Evolutionary conservation across 2,113 vertebrate genomes (phyloP).

Genomic region (Pycnonotus jocosus): DNA sequence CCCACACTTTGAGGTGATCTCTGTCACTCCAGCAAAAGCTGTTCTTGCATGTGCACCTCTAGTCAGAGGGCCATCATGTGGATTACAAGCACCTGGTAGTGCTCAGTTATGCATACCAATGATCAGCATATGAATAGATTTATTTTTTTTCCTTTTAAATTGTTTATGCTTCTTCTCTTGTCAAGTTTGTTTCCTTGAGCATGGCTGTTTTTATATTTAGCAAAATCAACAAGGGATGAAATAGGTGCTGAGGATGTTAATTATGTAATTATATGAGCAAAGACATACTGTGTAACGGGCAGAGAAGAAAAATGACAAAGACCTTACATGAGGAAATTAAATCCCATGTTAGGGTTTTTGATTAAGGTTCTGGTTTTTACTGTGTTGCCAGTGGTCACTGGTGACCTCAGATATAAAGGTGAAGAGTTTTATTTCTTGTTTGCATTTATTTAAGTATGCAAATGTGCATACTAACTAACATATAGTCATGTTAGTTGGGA

Average conservation of each 20-base stretch:
- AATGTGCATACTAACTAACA: not conserved
- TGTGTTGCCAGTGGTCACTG: not conserved
- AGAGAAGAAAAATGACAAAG: not conserved
- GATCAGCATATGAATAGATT: not conserved
- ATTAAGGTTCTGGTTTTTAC: not conserved
- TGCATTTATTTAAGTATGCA: not conserved
- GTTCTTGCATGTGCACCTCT: not conserved
- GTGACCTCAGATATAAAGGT: not conserved
- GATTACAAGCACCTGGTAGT: not conserved
- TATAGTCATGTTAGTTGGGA: not conserved
- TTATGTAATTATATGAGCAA: conserved; percentile 34
- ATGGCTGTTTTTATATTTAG: conserved; percentile 50
- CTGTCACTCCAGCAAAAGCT: not conserved
- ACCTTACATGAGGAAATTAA: conserved; percentile 7
- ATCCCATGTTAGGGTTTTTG: not conserved
- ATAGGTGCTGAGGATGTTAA: conserved; percentile 56
- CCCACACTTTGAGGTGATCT: not conserved
- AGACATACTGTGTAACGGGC: not conserved
- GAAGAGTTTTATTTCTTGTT: conserved; percentile 14
- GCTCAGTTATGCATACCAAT: not conserved
- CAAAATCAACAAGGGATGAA: conserved; percentile 61
- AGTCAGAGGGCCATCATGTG: not conserved
- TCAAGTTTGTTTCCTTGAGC: conserved; percentile 44
- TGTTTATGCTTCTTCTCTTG: conserved; percentile 26
- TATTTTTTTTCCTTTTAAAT: not conserved